Evolutionary conservation across 2,113 vertebrate species (phyloP), one percentile per base, ranked within the genome.

Genomic region (Sclerurus mexicanus): DNA sequence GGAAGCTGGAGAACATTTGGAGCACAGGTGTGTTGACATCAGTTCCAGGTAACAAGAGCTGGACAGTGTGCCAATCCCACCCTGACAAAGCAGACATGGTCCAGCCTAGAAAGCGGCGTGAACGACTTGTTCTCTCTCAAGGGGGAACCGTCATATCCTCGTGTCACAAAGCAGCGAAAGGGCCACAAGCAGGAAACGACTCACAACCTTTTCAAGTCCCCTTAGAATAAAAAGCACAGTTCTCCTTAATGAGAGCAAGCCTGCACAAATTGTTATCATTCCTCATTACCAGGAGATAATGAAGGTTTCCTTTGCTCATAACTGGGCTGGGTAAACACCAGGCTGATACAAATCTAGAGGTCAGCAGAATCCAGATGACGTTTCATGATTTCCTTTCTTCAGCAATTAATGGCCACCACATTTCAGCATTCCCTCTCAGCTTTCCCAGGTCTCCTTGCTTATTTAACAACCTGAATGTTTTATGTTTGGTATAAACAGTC

Each of bases 331-430:
- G 59, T 87, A 95, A 96, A 95, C 83, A 94, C 10, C 49, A 56
- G 49, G 52, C 79, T 87, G 96, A 93, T 96, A 96, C 25, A 58
- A 84, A 96, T 94, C 93, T 95, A 68, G 66, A 94, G 83, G 83
- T 95, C 90, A 95, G 83, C 85, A 94, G 63, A 96, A 96, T 82
- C 44, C 83, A 85, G 60, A 92, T 92, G 79, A 90, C 20, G 3
- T 72, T 88, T 56, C 83, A 56, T 15, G 9, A 75, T 46, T 94
- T 95, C 93, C 92, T 95, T 88, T 88, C 96, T 87, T 90, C 39
- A 37, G 64, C 76, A 95, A 78, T 77, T 59, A 89, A 90, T 89
- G 56, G 52, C 64, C 88, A 75, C 37, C 67, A 9, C 37, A 74
- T 50, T 73, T 71, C 87, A 88, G 75, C 77, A 78, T 60, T 64